Evolutionary conservation across 1,140 invertebrate species (phyloP), one percentile per base, ranked within the genome.

Genomic region (Triops cancriformis): DNA sequence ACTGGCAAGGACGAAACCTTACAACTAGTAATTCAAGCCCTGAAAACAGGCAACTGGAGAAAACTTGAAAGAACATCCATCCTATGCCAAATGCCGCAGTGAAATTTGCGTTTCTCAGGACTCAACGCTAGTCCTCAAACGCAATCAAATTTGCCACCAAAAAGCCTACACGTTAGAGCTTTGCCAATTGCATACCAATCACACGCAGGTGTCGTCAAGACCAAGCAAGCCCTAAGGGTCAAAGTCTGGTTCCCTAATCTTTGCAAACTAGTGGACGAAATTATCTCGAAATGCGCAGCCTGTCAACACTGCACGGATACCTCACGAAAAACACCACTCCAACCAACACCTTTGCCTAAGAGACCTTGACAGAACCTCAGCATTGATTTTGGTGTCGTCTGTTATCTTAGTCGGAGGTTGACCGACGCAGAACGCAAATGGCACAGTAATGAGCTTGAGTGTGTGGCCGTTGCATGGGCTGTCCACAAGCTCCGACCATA

Each of bases 351-450:
- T 5, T 37, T 80, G 31, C 79, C 79, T 5, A 11, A 27, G 11
- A 64, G 23, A 18, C 79, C 79, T 5, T 80, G 73, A 78, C 26
- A 43, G 41, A 18, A 74, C 26, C 72, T 80, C 27, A 41, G 78
- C 26, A 26, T 76, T 26, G 76, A 76, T 23, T 76, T 72, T 26
- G 80, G 80, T 18, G 84, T 85, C 1, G 82, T 88, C 6, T 85
- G 84, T 26, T 88, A 87, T 79, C 84, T 85, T 2, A 83, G 83
- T 28, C 74, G 85, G 18, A 76, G 81, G 9, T 75, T 87, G 4
- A 77, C 73, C 41, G 41, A 77, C 14, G n/a, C 77, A 2, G 85
- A 87, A 82, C 76, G 73, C 51, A 83, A 83, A 10, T 26, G n/a
- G n/a, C n/a, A n/a, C n/a, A n/a, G n/a, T n/a, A n/a, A n/a, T n/a